Base-by-base conservation (phyloP, 2,113 vertebrate genomes). In the Catagonus wagneri region DNA sequence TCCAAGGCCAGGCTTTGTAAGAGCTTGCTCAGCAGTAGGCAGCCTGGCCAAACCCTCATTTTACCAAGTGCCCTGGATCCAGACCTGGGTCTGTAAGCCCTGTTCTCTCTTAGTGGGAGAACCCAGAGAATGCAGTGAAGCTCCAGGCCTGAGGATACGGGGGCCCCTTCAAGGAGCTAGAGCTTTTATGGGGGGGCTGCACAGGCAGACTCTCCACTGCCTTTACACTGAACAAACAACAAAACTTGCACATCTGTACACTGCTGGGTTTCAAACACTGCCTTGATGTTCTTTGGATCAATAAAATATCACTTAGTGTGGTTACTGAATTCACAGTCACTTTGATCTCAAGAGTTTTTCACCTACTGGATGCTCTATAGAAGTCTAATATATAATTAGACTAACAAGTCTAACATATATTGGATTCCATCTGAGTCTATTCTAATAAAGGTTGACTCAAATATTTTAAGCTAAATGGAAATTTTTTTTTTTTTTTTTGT, bases 311-410 rank as follows among this genome's bases (percentile, higher is more conserved):
- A 7, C 27, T 84, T 58, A 54, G 79, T 60, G 12, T 29, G 7
- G 36, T 90, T 71, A 85, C 65, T 96, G 74, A 94, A 89, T 80
- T 79, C 44, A 66, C 6, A 19, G 16, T 60, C 2, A 0, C 63
- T 92, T 74, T 89, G 58, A 22, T 93, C 44, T 61, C 19, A 2
- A 13, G 63, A 74, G n/a, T 61, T 92, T 95, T 81, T 96, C 17
- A 68, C 1, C 65, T 36, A 32, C 27, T 50, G n/a, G 25, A 25
- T 85, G 58, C 19, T 71, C 16, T 71, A 1, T 56, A 56, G 6
- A 39, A 44, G 58, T 78, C 61, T 85, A 19, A 74, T 25, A 44
- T 15, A n/a, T 44, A 76, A 76, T 76, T 81, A 69, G 63, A 84
- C n/a, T 36, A 63, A 39, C 8, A 29, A 65, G 23, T 36, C 23